These are phyloP conservation scores for Ethmia dodecea DNA, from an alignment of 2,888 invertebrate genomes.

Conservation along the genomic window DNA sequence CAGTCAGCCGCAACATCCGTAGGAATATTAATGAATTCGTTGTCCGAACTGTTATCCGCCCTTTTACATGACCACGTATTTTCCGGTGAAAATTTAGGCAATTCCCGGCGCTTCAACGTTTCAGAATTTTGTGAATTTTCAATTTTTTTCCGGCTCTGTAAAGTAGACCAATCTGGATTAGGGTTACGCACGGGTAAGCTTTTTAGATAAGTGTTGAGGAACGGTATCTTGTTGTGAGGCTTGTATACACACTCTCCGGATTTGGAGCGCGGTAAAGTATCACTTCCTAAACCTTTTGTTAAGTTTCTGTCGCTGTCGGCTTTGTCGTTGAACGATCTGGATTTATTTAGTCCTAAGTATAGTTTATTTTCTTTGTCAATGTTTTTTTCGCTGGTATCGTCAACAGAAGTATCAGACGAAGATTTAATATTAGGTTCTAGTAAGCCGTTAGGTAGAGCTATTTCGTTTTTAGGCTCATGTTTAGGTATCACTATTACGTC, in stretches of 20 bases:
- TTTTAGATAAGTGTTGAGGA: slow-evolving; percentile 71
- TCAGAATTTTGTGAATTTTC: slow-evolving; percentile 34
- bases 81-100: slow-evolving; percentile 33
- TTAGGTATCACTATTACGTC: no score
- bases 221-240: slow-evolving; percentile 64
- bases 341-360: slow-evolving; percentile 48
- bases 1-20: slow-evolving; percentile 61
- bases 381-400: slow-evolving; percentile 33
- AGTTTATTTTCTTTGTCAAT: slow-evolving; percentile 40
- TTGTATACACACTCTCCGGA: slow-evolving; percentile 51
- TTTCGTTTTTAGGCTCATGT: slow-evolving; percentile 26
- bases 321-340: slow-evolving; percentile 58
- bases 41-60: slow-evolving; percentile 50
- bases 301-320: slow-evolving; percentile 35
- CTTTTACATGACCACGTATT: slow-evolving; percentile 35
- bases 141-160: slow-evolving; percentile 46
- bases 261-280: slow-evolving; percentile 51
- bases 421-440: slow-evolving; percentile 26
- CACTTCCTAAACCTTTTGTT: slow-evolving; percentile 29
- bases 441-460: slow-evolving; percentile 20
- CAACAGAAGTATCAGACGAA: slow-evolving; percentile 37
- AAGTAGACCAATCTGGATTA: slow-evolving; percentile 64
- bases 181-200: slow-evolving; percentile 61
- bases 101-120: slow-evolving; percentile 30
- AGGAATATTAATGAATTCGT: slow-evolving; percentile 59